These are phyloP conservation scores for Baryphthengus martii DNA, from an alignment of 2,113 vertebrate species.

Conservation along the genomic window DNA sequence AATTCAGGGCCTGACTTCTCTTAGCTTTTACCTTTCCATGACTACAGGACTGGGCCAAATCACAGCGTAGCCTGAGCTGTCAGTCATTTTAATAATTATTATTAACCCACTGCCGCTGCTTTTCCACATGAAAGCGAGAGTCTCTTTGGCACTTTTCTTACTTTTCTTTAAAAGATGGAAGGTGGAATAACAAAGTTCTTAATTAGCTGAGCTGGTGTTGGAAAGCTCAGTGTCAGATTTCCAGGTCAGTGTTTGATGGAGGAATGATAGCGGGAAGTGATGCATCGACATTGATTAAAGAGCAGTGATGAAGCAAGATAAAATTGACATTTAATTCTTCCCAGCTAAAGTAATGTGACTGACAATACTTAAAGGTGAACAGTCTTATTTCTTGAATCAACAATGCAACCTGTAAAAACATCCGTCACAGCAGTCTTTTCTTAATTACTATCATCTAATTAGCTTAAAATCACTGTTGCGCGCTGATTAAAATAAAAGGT, in stretches of 20 bases:
- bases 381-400: constrained; percentile 47
- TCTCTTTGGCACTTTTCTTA: constrained; percentile 41
- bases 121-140: constrained; percentile 59
- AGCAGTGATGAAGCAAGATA: constrained; percentile 73
- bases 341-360: constrained; percentile 43
- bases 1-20: background rate
- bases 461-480: background rate
- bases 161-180: constrained; percentile 59
- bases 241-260: constrained; percentile 72
- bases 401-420: constrained; percentile 53
- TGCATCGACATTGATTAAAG: constrained; percentile 77
- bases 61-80: background rate
- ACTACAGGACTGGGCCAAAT: constrained; percentile 30
- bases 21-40: background rate
- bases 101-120: constrained; percentile 53
- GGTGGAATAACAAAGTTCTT: constrained; percentile 64
- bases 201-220: constrained; percentile 71
- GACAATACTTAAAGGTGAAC: constrained; percentile 62
- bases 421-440: constrained; percentile 15
- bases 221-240: constrained; percentile 68
- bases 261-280: constrained; percentile 68
- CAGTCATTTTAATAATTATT: constrained; percentile 67
- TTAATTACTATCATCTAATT: constrained; percentile 46
- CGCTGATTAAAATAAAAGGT: constrained; percentile 18
- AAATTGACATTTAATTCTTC: constrained; percentile 74